These are phyloP conservation scores for Elgaria multicarinata DNA, from an alignment of 2,113 vertebrate species.

Conservation along the genomic window DNA sequence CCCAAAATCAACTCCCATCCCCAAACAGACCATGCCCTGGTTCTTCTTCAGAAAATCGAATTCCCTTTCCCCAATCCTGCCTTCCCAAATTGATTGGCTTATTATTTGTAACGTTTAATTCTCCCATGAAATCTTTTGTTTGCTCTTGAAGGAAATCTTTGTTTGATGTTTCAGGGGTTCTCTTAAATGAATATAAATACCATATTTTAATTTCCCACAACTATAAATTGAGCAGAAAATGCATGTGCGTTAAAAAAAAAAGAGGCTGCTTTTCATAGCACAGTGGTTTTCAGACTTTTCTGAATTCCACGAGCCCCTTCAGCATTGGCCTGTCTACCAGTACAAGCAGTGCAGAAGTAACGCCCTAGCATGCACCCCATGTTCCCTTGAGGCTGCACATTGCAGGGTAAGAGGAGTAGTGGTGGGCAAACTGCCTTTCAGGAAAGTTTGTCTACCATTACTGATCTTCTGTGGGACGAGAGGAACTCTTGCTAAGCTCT, in stretches of 20 bases:
- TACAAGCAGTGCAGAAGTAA: neutral
- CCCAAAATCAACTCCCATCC: neutral
- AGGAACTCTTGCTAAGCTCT: too few relatives aligned
- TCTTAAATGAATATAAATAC: neutral
- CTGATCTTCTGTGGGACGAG: neutral
- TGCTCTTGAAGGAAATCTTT: conserved; percentile 44
- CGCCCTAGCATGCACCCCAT: neutral
- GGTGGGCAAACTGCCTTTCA: neutral
- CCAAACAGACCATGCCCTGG: neutral
- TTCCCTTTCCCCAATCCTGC: conserved; percentile 24
- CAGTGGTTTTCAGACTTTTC: neutral
- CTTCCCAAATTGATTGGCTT: conserved; percentile 26
- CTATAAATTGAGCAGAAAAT: too few relatives aligned
- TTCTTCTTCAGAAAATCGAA: conserved; percentile 11
- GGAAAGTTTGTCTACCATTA: neutral
- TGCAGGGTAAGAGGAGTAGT: neutral
- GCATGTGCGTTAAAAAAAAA: neutral
- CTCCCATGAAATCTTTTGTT: conserved; percentile 51
- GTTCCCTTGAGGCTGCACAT: neutral
- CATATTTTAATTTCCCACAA: neutral
- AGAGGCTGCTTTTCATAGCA: neutral
- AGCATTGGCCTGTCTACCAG: neutral
- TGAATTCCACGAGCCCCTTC: neutral
- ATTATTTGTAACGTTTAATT: conserved; percentile 54
- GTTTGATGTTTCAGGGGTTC: neutral